Evolutionary conservation across 2,888 invertebrate species (phyloP), one percentile per base, ranked within the genome.

Genomic region (Lochmaea capreae): DNA sequence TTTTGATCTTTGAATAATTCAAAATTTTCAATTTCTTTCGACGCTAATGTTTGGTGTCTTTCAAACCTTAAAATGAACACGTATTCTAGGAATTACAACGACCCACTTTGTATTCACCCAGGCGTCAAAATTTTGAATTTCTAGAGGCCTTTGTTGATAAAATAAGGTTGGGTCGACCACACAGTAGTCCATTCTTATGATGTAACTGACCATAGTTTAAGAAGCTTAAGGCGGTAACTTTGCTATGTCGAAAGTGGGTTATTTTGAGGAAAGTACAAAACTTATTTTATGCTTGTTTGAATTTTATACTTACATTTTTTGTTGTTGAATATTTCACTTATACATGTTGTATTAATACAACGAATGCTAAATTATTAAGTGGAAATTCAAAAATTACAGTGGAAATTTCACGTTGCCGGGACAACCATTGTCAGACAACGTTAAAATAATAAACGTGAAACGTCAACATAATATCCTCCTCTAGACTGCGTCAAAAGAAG

Each of bases 101-200:
- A 73, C 72, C 69, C 72, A 75, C 73, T 78, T 72, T 63, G 73
- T 76, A 78, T 78, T 76, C 73, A 73, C 26, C 74, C 75, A 68
- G 65, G 65, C 73, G 76, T 71, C 73, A 73, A 73, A 73, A 73
- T 70, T 76, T 71, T 68, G 66, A 72, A 72, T 74, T 75, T 76
- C 74, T 67, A 49, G 72, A 67, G 67, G 65, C 76, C 71, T 79
- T 80, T 80, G 79, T 81, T 78, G 68, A 42, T 73, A 73, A 79
- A 80, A 80, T 77, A 80, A 76, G 79, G 77, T 77, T 76, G 80
- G 78, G 61, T 52, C 77, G 80, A 78, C 80, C 81, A 79, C 80
- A 80, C 80, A 78, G 78, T 77, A 78, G 78, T 72, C 78, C 74
- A 79, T 80, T 80, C 79, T 78, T 78, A 71, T 68, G 61, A 77